Evolutionary conservation across 2,888 invertebrate species (phyloP).

Genomic region (Trissolcus brochymenae): DNA sequence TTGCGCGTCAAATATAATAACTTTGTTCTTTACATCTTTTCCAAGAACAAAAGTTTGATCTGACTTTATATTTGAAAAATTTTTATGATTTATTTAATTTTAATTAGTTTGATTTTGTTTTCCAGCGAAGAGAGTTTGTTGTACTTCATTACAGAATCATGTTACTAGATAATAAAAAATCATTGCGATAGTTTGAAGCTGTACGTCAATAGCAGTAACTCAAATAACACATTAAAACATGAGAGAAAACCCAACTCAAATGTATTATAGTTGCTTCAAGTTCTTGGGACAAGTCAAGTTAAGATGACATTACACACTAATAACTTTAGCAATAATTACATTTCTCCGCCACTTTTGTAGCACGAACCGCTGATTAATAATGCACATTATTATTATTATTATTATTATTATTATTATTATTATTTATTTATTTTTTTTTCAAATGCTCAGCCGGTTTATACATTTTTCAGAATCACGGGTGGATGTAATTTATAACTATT

Average conservation of each 20-base stretch:
- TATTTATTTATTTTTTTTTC: too few species aligned
- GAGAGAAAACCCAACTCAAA: neutral
- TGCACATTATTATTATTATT: too few species aligned
- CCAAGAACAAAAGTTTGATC: too few species aligned
- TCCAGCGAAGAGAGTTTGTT: too few species aligned
- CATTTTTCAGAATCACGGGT: neutral
- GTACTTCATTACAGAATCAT: too few species aligned
- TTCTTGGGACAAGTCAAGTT: slow-evolving; percentile 5
- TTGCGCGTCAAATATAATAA: too few species aligned
- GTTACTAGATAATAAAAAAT: too few species aligned
- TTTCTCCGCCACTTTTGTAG: neutral
- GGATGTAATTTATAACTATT: neutral
- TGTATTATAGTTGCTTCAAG: slow-evolving; percentile 1
- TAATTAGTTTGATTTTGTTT: too few species aligned
- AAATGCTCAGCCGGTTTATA: neutral
- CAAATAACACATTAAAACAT: neutral
- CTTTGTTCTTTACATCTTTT: too few species aligned
- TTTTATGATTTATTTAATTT: too few species aligned
- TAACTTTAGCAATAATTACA: slow-evolving; percentile 9
- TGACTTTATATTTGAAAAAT: too few species aligned
- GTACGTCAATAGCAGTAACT: neutral
- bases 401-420: too few species aligned
- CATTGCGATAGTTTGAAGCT: neutral
- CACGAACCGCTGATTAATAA: slow-evolving; percentile 1
- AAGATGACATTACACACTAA: slow-evolving; percentile 8